Evolutionary conservation across 2,888 invertebrate genomes (phyloP).

Genomic region (Tethea ocularis): DNA sequence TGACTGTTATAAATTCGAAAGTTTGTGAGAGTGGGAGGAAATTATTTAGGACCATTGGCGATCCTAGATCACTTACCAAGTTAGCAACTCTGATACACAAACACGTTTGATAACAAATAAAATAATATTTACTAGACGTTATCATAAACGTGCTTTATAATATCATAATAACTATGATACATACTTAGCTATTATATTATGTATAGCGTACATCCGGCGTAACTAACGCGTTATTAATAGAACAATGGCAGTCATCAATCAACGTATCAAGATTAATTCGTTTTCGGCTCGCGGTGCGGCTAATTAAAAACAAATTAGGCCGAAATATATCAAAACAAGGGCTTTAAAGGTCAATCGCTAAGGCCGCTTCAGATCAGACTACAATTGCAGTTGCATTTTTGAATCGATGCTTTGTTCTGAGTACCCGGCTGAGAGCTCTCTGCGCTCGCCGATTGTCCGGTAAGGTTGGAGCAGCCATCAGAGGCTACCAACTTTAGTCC

Average conservation of each 20-base stretch:
- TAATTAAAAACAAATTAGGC: slow-evolving; percentile 70
- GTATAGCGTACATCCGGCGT: slow-evolving; percentile 3
- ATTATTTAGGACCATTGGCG: no score
- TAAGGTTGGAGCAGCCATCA: no score
- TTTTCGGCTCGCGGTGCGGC: slow-evolving; percentile 19
- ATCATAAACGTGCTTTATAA: slow-evolving; percentile 3
- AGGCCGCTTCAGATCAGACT: not conserved
- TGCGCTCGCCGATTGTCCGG: no score
- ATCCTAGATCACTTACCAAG: no score
- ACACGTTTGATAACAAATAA: no score
- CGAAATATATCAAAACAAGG: slow-evolving; percentile 28
- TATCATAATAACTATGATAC: not conserved
- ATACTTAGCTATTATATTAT: not conserved
- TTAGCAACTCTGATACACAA: no score
- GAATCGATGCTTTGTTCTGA: not conserved
- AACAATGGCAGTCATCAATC: slow-evolving; percentile 54
- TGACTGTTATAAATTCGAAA: no score
- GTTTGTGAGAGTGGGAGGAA: no score
- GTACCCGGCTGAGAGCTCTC: no score
- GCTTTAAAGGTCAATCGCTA: slow-evolving; percentile 39
- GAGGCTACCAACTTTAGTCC: no score
- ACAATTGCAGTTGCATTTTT: not conserved
- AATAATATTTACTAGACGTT: not conserved
- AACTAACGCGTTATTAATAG: slow-evolving; percentile 22
- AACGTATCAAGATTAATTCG: slow-evolving; percentile 40